Evolutionary conservation across 2,113 vertebrate genomes (phyloP).

Genomic region (Phylloscopus whistleri): DNA sequence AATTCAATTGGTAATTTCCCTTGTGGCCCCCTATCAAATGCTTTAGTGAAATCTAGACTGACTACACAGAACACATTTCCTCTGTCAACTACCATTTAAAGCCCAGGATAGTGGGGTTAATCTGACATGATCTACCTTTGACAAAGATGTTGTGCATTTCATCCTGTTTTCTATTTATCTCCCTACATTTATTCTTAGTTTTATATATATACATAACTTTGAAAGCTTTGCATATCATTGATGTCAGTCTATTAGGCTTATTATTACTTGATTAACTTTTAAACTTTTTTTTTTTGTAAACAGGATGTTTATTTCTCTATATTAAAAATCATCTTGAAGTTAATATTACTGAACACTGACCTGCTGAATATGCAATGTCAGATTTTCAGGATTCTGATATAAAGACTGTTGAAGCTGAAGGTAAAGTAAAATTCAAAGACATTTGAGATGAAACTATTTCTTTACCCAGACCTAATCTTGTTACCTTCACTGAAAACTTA

Average conservation of each 20-base stretch:
- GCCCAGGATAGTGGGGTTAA: not conserved
- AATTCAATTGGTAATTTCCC: constrained; percentile 49
- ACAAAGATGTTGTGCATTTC: constrained; percentile 13
- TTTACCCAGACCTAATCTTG: not conserved
- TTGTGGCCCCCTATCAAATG: constrained; percentile 26
- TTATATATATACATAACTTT: not conserved
- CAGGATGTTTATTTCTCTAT: not conserved
- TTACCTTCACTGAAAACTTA: not conserved
- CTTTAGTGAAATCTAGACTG: constrained; percentile 42
- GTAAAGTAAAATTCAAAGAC: not conserved
- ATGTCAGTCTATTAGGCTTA: not conserved
- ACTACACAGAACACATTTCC: constrained; percentile 36
- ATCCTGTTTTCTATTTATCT: not conserved
- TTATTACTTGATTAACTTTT: not conserved
- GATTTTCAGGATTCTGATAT: not conserved
- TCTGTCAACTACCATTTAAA: constrained; percentile 39
- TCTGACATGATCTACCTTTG: not conserved
- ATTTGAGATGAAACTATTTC: not conserved
- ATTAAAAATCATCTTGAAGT: not conserved
- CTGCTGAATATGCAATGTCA: not conserved
- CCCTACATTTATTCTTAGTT: not conserved
- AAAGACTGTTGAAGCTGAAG: not conserved
- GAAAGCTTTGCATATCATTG: not conserved
- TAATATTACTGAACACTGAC: not conserved
- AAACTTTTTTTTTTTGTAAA: not conserved